Conservation (phyloP, 2,113 vertebrate genomes). For the Burhinus oedicnemus region DNA sequence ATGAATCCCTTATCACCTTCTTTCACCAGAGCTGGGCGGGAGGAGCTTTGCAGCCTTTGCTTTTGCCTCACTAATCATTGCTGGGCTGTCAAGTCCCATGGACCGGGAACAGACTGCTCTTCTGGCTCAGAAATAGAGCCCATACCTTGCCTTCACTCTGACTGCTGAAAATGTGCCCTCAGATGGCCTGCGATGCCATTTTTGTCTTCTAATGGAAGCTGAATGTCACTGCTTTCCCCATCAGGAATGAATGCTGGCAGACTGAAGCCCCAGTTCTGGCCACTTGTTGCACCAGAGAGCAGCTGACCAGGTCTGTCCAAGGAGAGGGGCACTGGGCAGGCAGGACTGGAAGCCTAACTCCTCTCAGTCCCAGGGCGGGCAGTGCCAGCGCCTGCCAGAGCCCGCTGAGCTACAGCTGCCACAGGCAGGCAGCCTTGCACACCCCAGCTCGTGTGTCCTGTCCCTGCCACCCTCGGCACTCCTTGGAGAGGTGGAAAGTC, state of each 20-base stretch:
- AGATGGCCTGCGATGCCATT: conserved; percentile 7
- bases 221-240: conserved; percentile 9
- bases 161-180: conserved; percentile 18
- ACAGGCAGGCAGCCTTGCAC: neutral
- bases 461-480: neutral
- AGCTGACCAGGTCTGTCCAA: neutral
- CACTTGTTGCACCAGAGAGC: neutral
- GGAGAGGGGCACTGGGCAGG: neutral
- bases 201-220: conserved; percentile 32
- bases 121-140: conserved; percentile 31
- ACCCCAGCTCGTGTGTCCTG: neutral
- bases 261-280: neutral
- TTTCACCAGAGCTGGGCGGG: neutral
- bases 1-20: neutral
- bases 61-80: conserved; percentile 33
- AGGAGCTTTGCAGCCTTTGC: conserved; percentile 6
- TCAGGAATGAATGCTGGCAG: neutral
- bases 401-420: neutral
- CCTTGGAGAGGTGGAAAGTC: neutral
- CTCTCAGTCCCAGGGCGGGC: neutral
- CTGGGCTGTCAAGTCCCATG: conserved; percentile 10
- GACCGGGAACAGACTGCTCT: neutral
- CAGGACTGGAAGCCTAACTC: neutral
- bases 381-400: neutral
- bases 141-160: neutral